Conservation (phyloP, 2,113 vertebrate species). For the Galbula dea region DNA sequence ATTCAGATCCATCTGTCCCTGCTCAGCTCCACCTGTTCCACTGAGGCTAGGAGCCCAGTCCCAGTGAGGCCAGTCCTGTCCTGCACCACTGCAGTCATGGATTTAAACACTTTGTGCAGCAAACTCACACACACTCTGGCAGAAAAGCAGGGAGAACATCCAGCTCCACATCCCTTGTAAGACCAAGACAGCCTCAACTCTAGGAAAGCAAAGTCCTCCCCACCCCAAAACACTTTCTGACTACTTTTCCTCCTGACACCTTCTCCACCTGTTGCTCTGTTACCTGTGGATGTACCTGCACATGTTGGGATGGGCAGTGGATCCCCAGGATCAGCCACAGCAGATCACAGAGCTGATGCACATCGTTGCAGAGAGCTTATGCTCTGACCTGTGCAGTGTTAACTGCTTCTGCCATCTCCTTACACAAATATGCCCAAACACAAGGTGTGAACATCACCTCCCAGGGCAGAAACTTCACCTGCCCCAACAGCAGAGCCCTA, state of each 20-base stretch:
- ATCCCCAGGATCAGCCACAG: background rate
- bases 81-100: background rate
- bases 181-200: background rate
- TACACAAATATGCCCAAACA: background rate
- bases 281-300: background rate
- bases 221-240: background rate
- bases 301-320: background rate
- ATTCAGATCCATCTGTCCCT: background rate
- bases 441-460: background rate
- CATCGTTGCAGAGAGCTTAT: background rate
- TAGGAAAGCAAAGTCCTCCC: background rate
- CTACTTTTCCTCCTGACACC: background rate
- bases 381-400: background rate
- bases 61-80: background rate
- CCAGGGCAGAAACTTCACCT: background rate
- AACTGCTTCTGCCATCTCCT: background rate
- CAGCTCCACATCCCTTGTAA: fast-evolving
- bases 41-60: background rate
- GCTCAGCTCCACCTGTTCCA: background rate
- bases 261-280: background rate
- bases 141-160: background rate
- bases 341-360: background rate
- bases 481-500: background rate
- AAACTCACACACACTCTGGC: background rate
- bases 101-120: background rate